A percentile compares a stretch with the other conserved stretches of the same genome.
These are phyloP conservation scores for Allophyes oxyacanthae DNA, from an alignment of 2,888 invertebrate genomes.

Conservation along the genomic window DNA sequence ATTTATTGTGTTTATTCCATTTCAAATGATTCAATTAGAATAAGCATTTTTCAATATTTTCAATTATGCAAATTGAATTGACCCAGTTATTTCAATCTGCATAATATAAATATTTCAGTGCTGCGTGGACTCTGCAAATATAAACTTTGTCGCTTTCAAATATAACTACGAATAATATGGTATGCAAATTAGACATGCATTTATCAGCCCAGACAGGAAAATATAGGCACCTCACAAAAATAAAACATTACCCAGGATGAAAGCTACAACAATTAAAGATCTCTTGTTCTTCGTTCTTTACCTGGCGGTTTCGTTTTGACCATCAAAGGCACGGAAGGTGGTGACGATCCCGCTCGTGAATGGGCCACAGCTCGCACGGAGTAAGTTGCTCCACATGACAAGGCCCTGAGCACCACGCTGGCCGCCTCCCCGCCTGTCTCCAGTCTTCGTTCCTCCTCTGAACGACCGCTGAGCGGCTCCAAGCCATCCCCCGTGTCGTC, in stretches of 20 bases:
- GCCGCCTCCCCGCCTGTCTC: slow-evolving; percentile 81
- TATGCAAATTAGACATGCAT: too few relatives aligned
- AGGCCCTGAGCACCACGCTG: slow-evolving; percentile 74
- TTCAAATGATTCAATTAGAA: slow-evolving; percentile 16
- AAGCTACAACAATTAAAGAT: too few relatives aligned
- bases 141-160: slow-evolving; percentile 25
- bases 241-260: too few relatives aligned
- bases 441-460: slow-evolving; percentile 78
- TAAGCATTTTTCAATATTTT: slow-evolving; percentile 33
- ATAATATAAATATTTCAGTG: slow-evolving; percentile 26
- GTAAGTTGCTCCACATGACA: slow-evolving; percentile 82
- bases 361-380: slow-evolving; percentile 82
- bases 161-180: slow-evolving; percentile 21
- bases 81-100: slow-evolving; percentile 38
- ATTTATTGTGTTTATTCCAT: slow-evolving; percentile 1
- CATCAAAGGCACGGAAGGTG: slow-evolving; percentile 75
- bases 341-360: slow-evolving; percentile 80
- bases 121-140: slow-evolving; percentile 24
- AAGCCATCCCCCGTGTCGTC: slow-evolving; percentile 77
- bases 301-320: slow-evolving; percentile 85
- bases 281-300: slow-evolving; percentile 47
- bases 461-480: slow-evolving; percentile 68
- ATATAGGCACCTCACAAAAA: too few relatives aligned
- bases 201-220: too few relatives aligned
- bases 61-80: slow-evolving; percentile 30